These are phyloP conservation scores for Dasypus novemcinctus DNA, from an alignment of 2,113 vertebrate genomes.

Conservation along the genomic window DNA sequence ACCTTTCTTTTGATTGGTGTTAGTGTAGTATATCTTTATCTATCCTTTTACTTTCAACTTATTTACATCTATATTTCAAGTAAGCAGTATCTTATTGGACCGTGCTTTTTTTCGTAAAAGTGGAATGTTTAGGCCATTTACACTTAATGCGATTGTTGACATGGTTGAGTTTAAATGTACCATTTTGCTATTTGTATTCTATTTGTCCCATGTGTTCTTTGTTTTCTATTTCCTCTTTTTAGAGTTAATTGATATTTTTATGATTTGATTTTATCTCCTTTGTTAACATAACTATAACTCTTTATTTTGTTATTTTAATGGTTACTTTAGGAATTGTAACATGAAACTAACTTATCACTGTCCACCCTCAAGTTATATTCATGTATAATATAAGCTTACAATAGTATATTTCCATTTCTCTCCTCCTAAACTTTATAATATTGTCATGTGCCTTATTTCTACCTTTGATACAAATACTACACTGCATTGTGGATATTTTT, in stretches of 20 bases:
- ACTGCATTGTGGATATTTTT: too few relatives aligned
- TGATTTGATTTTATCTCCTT: background rate
- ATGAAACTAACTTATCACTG: background rate
- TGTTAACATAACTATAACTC: background rate
- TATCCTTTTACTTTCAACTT: constrained; percentile 1
- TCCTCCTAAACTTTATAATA: background rate
- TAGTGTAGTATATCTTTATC: background rate
- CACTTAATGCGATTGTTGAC: background rate
- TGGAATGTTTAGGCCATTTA: background rate
- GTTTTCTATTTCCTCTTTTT: background rate
- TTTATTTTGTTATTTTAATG: background rate
- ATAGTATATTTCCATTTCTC: background rate
- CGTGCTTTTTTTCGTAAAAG: background rate
- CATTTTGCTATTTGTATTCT: background rate
- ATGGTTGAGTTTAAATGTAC: background rate
- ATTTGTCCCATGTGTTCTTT: background rate
- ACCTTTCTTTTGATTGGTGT: background rate
- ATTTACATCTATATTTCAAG: constrained; percentile 1
- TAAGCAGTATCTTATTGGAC: background rate
- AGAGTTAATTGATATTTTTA: background rate
- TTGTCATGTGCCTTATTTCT: background rate
- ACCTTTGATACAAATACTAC: background rate
- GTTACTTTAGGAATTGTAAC: background rate
- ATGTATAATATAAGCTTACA: background rate
- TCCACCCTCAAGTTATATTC: background rate